phyloP scores from a whole-genome alignment of 1,140 invertebrate species.

The Euura lappo region DNA sequence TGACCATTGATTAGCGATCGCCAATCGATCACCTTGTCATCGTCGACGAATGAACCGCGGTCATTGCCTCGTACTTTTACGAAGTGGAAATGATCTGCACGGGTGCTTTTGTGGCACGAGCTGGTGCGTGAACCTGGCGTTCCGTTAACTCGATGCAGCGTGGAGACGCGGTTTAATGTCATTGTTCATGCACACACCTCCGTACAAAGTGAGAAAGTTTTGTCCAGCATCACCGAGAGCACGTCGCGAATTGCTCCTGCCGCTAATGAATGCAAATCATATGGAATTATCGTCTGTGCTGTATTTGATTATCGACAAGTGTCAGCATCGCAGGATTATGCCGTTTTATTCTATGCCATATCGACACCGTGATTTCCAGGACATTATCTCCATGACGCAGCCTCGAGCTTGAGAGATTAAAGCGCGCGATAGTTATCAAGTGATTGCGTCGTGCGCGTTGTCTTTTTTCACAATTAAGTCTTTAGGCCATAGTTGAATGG shows the following conservation, averaged over 20 bases:
- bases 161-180: neutral
- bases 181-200: neutral
- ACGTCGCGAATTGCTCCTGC: too few species aligned
- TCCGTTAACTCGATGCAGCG: neutral
- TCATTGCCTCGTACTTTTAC: neutral
- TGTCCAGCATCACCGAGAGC: too few species aligned
- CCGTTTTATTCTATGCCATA: too few species aligned
- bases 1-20: neutral
- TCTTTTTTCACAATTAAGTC: neutral
- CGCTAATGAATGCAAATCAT: too few species aligned
- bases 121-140: neutral
- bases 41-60: neutral
- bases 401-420: too few species aligned
- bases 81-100: neutral
- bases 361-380: too few species aligned
- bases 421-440: too few species aligned
- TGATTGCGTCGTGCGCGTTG: neutral
- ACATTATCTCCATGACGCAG: too few species aligned
- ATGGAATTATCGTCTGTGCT: too few species aligned
- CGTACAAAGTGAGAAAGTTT: too few species aligned
- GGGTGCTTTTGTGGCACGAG: neutral
- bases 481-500: neutral
- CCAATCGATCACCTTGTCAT: neutral
- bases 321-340: too few species aligned
- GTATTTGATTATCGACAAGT: too few species aligned